These are phyloP conservation scores for Pocillopora verrucosa DNA, from an alignment of 64 coral and sea anemone genomes.

Conservation along the genomic window DNA sequence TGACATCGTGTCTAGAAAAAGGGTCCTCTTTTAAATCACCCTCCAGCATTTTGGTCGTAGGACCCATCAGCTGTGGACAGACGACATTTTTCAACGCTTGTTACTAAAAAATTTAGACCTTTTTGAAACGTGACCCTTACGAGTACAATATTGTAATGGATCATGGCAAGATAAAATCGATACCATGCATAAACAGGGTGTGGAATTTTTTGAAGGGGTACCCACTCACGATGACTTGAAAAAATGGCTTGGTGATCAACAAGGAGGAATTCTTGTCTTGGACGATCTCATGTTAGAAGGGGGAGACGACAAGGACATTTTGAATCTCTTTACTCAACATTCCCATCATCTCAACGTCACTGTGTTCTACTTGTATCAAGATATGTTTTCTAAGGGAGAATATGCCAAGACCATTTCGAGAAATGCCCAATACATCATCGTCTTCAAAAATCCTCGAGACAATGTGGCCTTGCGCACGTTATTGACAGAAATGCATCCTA, in stretches of 20 bases:
- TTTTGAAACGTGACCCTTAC: background rate
- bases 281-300: conserved; percentile 49
- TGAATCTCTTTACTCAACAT: conserved; percentile 53
- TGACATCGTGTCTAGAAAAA: background rate
- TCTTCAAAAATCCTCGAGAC: too few species aligned
- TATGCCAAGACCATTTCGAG: conserved; percentile 19
- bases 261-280: conserved; percentile 13
- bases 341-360: conserved; percentile 55
- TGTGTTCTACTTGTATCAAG: conserved; percentile 23
- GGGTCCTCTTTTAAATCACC: too few species aligned
- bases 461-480: too few species aligned
- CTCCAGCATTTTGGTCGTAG: too few species aligned
- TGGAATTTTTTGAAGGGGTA: background rate
- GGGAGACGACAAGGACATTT: conserved; percentile 9
- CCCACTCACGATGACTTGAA: background rate
- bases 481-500: too few species aligned
- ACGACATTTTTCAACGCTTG: background rate
- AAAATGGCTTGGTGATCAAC: background rate
- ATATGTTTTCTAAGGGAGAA: conserved; percentile 43
- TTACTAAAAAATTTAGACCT: background rate
- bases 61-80: too few species aligned
- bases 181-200: background rate
- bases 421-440: background rate
- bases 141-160: background rate
- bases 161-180: background rate